These are phyloP conservation scores for Loris lydekkerianus DNA, from an alignment of 2,797 vertebrate genomes.

Conservation along the genomic window DNA sequence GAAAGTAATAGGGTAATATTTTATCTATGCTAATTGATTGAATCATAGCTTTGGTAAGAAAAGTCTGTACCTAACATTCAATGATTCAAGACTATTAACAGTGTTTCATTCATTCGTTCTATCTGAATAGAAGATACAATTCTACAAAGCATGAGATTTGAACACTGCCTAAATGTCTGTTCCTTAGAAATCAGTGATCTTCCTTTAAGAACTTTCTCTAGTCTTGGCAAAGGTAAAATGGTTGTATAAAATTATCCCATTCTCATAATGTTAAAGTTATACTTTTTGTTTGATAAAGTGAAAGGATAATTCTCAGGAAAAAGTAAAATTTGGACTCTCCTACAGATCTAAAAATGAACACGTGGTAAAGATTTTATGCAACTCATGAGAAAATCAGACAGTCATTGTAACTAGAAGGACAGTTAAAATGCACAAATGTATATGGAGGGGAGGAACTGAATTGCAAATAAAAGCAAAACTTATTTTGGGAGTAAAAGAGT, in stretches of 20 bases:
- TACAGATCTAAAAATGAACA: slow-evolving; percentile 7
- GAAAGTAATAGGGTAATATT: background rate
- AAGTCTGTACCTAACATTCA: background rate
- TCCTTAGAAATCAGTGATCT: slow-evolving; percentile 19
- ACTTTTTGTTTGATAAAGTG: slow-evolving; percentile 10
- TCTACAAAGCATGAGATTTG: slow-evolving; percentile 18
- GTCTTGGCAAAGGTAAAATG: slow-evolving; percentile 11
- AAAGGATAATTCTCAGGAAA: background rate
- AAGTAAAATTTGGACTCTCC: background rate
- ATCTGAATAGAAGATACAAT: background rate
- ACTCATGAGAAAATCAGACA: background rate
- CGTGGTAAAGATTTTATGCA: background rate
- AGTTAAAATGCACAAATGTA: background rate
- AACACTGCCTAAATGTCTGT: background rate
- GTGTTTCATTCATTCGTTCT: background rate
- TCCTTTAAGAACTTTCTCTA: slow-evolving; percentile 2
- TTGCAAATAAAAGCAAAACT: background rate
- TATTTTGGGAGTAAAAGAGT: background rate
- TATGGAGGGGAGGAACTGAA: background rate
- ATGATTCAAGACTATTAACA: slow-evolving; percentile 1
- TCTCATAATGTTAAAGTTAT: slow-evolving; percentile 15
- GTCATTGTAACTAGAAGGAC: background rate
- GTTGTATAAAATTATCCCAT: background rate
- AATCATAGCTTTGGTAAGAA: slow-evolving; percentile 36
- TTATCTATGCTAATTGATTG: background rate